These are phyloP conservation scores for Lepilemur ruficaudatus DNA, from an alignment of 2,797 vertebrate genomes.

Conservation along the genomic window DNA sequence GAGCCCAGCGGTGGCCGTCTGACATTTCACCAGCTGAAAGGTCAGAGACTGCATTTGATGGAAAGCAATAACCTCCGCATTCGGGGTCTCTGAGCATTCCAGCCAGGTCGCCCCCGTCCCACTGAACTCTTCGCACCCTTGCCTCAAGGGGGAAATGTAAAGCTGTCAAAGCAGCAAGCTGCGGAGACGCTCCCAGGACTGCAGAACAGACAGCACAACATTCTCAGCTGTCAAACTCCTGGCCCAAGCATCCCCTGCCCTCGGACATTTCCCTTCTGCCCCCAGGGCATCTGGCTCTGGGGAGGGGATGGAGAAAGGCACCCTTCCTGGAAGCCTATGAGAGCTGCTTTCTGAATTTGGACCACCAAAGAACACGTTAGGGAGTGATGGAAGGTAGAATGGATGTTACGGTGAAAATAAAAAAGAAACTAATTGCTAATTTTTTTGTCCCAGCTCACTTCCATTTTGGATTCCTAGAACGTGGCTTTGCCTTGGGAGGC, in stretches of 20 bases:
- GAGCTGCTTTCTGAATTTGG: not conserved
- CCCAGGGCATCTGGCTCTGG: not conserved
- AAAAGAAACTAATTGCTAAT: not conserved
- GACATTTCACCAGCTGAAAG: not conserved
- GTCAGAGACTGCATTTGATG: not conserved
- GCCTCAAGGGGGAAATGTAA: not conserved
- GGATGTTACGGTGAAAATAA: not conserved
- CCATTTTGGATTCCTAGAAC: not conserved
- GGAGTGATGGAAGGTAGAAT: not conserved
- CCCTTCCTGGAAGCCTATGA: not conserved
- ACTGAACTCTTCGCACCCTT: not conserved
- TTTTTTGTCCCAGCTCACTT: not conserved
- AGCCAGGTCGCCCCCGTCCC: not conserved
- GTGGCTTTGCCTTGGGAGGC: not conserved
- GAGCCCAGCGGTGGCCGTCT: not conserved
- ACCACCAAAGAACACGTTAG: not conserved
- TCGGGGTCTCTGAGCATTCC: not conserved
- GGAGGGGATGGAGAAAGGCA: not conserved
- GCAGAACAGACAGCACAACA: not conserved
- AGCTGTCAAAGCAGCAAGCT: not conserved
- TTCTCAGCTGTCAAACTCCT: not conserved
- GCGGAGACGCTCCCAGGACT: not conserved
- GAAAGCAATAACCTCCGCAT: not conserved
- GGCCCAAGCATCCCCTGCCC: too few relatives aligned
- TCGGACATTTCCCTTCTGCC: not conserved